A percentile compares a stretch with the other conserved stretches of the same genome.
Evolutionary conservation across 2,113 vertebrate species (phyloP).

Genomic region (Fregata magnificens): DNA sequence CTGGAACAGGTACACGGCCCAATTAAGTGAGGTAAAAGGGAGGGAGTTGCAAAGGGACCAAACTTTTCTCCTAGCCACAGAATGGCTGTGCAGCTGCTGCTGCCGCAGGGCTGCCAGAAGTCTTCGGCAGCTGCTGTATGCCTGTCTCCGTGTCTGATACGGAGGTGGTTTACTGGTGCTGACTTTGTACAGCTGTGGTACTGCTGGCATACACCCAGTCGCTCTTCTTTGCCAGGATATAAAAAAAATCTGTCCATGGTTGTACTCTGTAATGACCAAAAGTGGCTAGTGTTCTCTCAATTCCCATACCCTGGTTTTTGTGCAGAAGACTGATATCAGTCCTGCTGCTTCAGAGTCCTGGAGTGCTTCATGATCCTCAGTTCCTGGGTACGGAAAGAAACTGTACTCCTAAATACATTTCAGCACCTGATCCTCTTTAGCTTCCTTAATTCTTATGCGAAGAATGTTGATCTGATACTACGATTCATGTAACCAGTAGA

Average conservation of each 20-base stretch:
- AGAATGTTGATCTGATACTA: neutral
- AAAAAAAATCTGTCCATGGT: neutral
- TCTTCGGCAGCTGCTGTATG: neutral
- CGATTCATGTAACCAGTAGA: neutral
- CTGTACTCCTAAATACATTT: neutral
- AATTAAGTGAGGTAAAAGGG: neutral
- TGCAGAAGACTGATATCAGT: neutral
- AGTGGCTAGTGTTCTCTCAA: neutral
- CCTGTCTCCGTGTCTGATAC: neutral
- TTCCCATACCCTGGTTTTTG: neutral
- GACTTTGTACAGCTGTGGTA: neutral
- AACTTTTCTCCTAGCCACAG: neutral
- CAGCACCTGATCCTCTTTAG: neutral
- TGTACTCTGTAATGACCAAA: neutral
- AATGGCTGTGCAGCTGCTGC: neutral
- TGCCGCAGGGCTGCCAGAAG: neutral
- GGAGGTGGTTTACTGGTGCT: neutral
- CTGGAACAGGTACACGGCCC: neutral
- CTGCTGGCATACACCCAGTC: neutral
- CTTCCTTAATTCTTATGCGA: neutral
- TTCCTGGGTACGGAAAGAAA: neutral
- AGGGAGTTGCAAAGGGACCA: neutral
- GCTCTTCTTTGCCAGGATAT: neutral
- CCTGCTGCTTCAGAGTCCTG: neutral
- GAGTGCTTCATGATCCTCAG: neutral